Evolutionary conservation across 2,113 vertebrate species (phyloP).

Genomic region (Nematolebias whitei): DNA sequence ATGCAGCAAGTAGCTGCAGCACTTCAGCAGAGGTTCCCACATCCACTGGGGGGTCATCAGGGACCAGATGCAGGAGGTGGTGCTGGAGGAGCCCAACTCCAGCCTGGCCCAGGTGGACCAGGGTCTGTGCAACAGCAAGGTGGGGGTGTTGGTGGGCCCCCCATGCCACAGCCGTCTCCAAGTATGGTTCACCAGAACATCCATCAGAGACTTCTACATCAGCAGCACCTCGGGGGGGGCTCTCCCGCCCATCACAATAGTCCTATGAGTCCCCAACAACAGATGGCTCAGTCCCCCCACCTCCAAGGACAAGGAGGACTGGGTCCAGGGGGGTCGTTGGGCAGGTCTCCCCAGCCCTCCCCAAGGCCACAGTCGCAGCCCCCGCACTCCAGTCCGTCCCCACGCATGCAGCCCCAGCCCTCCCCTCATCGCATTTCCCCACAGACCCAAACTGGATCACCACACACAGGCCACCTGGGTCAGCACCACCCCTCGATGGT

Average conservation of each 20-base stretch:
- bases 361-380: constrained; percentile 94
- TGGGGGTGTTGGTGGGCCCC: too few species aligned
- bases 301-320: constrained; percentile 89
- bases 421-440: constrained; percentile 97
- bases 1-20: constrained; percentile 74
- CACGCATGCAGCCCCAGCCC: constrained; percentile 95
- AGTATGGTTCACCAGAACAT: constrained; percentile 86
- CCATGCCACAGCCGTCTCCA: constrained; percentile 57
- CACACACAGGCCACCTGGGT: constrained; percentile 83
- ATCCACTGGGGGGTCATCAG: constrained; percentile 69
- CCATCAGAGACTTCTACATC: constrained; percentile 89
- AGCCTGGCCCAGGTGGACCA: constrained; percentile 76
- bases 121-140: constrained; percentile 62
- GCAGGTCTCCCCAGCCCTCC: constrained; percentile 94
- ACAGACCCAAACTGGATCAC: constrained; percentile 90
- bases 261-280: constrained; percentile 95
- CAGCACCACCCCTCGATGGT: constrained; percentile 82
- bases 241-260: constrained; percentile 92
- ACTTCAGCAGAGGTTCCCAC: constrained; percentile 77
- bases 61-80: constrained; percentile 70
- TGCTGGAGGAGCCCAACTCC: constrained; percentile 77
- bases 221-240: constrained; percentile 77
- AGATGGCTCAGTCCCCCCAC: constrained; percentile 88
- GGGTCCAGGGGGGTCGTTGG: constrained; percentile 85
- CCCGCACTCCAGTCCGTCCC: constrained; percentile 95